phyloP scores from a whole-genome alignment of 30 jellyfish, hydroid and myxozoan genomes.

The Aurelia aurita complex sp. Pacific region DNA sequence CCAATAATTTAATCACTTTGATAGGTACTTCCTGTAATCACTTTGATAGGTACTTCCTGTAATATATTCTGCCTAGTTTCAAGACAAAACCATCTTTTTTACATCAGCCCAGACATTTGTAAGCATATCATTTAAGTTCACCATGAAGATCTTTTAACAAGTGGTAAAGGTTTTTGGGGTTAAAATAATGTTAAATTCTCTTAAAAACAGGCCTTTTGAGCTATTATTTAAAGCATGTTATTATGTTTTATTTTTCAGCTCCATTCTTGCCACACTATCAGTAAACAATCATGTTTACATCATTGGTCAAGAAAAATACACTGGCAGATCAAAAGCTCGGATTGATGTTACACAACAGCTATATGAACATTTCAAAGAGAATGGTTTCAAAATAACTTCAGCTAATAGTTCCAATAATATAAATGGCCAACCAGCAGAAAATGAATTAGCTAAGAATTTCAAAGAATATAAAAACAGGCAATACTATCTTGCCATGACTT shows the following conservation, averaged over 20 bases:
- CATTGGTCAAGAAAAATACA: constrained; percentile 23
- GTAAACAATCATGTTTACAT: constrained; percentile 22
- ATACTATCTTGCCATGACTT: constrained; percentile 43
- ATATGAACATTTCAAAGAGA: constrained; percentile 13
- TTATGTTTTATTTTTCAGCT: background rate
- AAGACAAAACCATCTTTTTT: no score
- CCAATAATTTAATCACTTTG: no score
- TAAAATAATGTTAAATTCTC: no score
- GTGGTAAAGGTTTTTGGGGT: no score
- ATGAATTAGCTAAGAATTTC: constrained; percentile 8
- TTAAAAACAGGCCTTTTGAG: background rate
- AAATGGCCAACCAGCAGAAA: background rate
- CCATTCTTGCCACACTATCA: constrained; percentile 24
- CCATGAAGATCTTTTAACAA: no score
- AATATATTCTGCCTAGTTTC: no score
- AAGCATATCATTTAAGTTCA: no score
- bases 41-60: no score
- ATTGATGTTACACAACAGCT: constrained; percentile 21
- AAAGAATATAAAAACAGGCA: constrained; percentile 21
- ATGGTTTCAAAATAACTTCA: background rate
- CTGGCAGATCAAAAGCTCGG: constrained; percentile 4
- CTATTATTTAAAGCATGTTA: background rate
- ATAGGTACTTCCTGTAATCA: no score
- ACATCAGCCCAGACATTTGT: no score
- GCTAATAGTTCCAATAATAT: background rate